Conservation (phyloP, 30 jellyfish, hydroid and myxozoan genomes). For the Aurelia coerulea region DNA sequence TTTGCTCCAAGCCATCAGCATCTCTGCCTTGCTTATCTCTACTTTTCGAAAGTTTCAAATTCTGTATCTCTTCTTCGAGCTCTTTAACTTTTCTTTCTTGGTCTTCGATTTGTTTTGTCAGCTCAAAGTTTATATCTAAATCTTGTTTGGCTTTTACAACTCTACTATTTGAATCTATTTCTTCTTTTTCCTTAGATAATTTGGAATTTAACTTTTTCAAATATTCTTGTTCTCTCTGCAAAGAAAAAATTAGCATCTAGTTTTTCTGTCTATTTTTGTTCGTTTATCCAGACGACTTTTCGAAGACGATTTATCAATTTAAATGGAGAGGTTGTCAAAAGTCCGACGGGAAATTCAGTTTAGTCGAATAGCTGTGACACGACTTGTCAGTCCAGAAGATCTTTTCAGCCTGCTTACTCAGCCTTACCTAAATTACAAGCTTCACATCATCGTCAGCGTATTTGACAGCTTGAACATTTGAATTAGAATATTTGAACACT, state of each 20-base stretch:
- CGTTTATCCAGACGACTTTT: too few relatives aligned
- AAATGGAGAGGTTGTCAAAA: too few relatives aligned
- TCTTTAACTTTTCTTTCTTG: conserved; percentile 81
- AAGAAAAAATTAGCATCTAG: neutral
- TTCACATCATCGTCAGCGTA: too few relatives aligned
- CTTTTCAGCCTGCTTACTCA: too few relatives aligned
- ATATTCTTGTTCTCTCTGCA: conserved; percentile 85
- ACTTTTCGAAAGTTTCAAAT: conserved; percentile 45
- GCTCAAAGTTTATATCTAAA: conserved; percentile 52
- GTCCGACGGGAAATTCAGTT: too few relatives aligned
- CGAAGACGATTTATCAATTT: too few relatives aligned
- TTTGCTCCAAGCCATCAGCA: conserved; percentile 21
- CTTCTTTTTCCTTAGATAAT: conserved; percentile 53
- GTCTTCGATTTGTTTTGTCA: conserved; percentile 66
- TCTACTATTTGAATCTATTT: conserved; percentile 56
- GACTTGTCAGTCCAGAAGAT: too few relatives aligned
- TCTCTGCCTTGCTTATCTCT: neutral
- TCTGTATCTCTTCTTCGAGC: conserved; percentile 80
- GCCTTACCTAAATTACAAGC: too few relatives aligned
- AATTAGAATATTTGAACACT: too few relatives aligned
- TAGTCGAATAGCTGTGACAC: too few relatives aligned
- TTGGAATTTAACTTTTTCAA: conserved; percentile 65
- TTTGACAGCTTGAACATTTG: too few relatives aligned
- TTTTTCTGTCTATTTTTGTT: too few relatives aligned
- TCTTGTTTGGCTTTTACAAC: conserved; percentile 66